Evolutionary conservation across 1,140 invertebrate species (phyloP).

Genomic region (Drosophila novamexicana): DNA sequence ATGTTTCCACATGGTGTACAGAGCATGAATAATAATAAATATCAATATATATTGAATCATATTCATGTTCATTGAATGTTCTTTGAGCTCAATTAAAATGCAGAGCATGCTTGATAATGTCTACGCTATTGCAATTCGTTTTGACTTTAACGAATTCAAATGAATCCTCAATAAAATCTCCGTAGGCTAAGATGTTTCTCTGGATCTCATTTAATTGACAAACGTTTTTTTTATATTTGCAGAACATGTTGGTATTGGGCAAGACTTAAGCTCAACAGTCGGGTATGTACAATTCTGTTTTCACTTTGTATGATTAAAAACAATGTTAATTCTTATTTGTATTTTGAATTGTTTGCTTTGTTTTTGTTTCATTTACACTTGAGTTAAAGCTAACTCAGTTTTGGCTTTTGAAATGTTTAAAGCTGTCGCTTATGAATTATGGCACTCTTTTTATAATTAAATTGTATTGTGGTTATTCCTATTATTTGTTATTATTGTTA

Average conservation of each 20-base stretch:
- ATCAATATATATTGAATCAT: too few relatives aligned
- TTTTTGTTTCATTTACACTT: conserved; percentile 2
- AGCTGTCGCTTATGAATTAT: too few relatives aligned
- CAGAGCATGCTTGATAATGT: too few relatives aligned
- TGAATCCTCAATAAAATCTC: not conserved
- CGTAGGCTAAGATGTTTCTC: too few relatives aligned
- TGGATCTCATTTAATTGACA: not conserved
- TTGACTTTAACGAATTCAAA: not conserved
- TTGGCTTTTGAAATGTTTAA: not conserved
- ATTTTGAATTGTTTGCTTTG: not conserved
- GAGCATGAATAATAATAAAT: too few relatives aligned
- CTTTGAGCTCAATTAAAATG: too few relatives aligned
- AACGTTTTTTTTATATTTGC: not conserved
- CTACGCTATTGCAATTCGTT: not conserved
- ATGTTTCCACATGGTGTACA: too few relatives aligned
- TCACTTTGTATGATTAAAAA: conserved; percentile 5
- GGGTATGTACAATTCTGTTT: not conserved
- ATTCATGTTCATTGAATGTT: too few relatives aligned
- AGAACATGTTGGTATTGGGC: not conserved
- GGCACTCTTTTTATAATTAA: too few relatives aligned
- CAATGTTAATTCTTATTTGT: not conserved
- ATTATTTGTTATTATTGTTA: too few relatives aligned
- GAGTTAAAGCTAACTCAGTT: not conserved
- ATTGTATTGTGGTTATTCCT: too few relatives aligned
- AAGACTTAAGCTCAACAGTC: not conserved